These are phyloP conservation scores for Hestina assimilis DNA, from an alignment of 1,140 invertebrate species.

Conservation along the genomic window DNA sequence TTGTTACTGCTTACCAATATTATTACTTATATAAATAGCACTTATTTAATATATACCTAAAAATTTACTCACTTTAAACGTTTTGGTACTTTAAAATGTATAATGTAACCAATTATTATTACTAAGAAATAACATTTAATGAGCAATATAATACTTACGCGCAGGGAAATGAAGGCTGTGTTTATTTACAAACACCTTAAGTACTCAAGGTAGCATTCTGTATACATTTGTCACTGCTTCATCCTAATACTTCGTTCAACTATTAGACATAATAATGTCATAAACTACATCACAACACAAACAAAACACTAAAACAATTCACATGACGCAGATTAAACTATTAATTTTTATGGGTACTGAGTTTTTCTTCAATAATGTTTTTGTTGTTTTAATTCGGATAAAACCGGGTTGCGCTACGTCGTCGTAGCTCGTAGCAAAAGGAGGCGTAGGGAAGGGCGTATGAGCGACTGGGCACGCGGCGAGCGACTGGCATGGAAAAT, in stretches of 20 bases:
- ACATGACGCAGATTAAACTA: neutral
- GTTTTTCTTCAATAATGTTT: neutral
- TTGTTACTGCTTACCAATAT: neutral
- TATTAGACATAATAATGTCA: constrained; percentile 1
- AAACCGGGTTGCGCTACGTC: constrained; percentile 40
- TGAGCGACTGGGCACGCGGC: constrained; percentile 33
- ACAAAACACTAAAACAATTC: neutral
- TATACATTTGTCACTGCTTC: constrained; percentile 4
- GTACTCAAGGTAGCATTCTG: neutral
- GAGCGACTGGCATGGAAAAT: constrained; percentile 44
- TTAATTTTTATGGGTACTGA: neutral
- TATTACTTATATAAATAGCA: too few relatives aligned
- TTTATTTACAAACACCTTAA: constrained; percentile 4
- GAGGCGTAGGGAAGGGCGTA: constrained; percentile 29
- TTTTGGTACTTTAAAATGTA: too few relatives aligned
- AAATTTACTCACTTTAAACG: too few relatives aligned
- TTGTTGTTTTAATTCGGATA: constrained; percentile 4
- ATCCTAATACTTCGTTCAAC: neutral
- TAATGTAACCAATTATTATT: too few relatives aligned
- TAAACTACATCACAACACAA: constrained; percentile 2
- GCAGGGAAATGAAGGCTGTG: neutral
- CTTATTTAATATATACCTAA: too few relatives aligned
- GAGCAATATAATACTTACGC: neutral
- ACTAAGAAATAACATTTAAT: too few relatives aligned
- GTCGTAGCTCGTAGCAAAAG: constrained; percentile 48